These are phyloP conservation scores for Thysanoteuthis rhombus DNA, from an alignment of 2,888 invertebrate genomes.

Conservation along the genomic window DNA sequence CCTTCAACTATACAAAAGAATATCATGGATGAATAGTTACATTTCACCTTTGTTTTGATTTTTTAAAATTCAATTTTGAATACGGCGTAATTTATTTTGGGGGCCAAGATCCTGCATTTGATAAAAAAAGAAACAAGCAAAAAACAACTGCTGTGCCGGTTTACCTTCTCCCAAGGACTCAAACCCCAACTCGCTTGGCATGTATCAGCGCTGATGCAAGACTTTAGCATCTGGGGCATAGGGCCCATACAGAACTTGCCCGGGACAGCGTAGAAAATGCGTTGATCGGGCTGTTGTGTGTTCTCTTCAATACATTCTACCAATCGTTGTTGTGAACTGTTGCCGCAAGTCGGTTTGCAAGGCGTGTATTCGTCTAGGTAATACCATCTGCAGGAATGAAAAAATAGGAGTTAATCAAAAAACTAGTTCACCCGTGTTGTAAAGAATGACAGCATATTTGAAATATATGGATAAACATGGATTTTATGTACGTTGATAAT, in stretches of 20 bases:
- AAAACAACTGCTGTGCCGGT: too few species aligned
- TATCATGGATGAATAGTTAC: too few species aligned
- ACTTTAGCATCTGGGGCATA: not conserved
- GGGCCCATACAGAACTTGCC: slow-evolving; percentile 21
- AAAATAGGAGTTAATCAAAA: too few species aligned
- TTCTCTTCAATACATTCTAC: slow-evolving; percentile 27
- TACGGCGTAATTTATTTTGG: too few species aligned
- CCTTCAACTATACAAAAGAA: too few species aligned
- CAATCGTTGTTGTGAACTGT: slow-evolving; percentile 17
- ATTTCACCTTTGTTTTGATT: too few species aligned
- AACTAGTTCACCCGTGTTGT: too few species aligned
- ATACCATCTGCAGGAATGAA: not conserved
- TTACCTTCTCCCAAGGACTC: slow-evolving; percentile 25
- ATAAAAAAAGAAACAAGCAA: not conserved
- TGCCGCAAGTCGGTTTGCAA: slow-evolving; percentile 15
- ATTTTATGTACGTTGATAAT: too few species aligned
- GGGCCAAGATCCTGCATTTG: too few species aligned
- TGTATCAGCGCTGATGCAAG: not conserved
- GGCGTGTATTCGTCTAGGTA: slow-evolving; percentile 23
- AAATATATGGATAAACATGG: too few species aligned
- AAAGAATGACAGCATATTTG: too few species aligned
- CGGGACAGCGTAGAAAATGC: not conserved
- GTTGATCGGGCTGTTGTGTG: not conserved
- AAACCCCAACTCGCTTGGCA: not conserved
- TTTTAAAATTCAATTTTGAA: too few species aligned